Conservation (phyloP, 1,140 invertebrate genomes). For the Piezodorus guildinii region DNA sequence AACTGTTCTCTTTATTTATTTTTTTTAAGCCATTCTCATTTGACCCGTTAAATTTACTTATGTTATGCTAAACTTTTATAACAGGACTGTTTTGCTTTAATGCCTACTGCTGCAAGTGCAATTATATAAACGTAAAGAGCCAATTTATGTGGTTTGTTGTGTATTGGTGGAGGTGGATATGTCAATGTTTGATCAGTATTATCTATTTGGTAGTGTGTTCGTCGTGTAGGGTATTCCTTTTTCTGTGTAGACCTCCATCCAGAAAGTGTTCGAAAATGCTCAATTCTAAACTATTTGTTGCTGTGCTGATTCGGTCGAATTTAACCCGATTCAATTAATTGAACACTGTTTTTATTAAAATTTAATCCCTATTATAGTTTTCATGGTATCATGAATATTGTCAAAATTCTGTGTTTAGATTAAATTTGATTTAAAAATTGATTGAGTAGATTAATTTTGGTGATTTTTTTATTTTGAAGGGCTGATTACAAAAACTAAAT, state of each 20-base stretch:
- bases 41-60: too few species aligned
- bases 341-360: too few species aligned
- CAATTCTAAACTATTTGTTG: constrained; percentile 14
- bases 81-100: background rate
- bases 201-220: constrained; percentile 16
- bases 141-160: constrained; percentile 5
- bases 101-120: constrained; percentile 13
- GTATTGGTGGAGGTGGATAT: constrained; percentile 13
- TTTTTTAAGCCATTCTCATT: too few species aligned
- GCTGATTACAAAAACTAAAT: too few species aligned
- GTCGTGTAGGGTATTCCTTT: constrained; percentile 11
- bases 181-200: constrained; percentile 20
- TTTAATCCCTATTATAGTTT: too few species aligned
- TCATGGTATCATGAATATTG: too few species aligned
- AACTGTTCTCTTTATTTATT: too few species aligned
- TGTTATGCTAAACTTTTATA: too few species aligned
- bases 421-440: too few species aligned
- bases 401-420: too few species aligned
- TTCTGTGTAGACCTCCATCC: constrained; percentile 7
- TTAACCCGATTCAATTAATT: background rate
- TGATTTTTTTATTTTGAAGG: too few species aligned
- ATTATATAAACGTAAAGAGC: constrained; percentile 7
- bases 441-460: too few species aligned
- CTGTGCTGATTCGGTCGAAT: constrained; percentile 5
- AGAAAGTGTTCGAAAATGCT: constrained; percentile 16